These are phyloP conservation scores for Coracias cyanogaster DNA, from an alignment of 2,797 vertebrate genomes.

Conservation along the genomic window DNA sequence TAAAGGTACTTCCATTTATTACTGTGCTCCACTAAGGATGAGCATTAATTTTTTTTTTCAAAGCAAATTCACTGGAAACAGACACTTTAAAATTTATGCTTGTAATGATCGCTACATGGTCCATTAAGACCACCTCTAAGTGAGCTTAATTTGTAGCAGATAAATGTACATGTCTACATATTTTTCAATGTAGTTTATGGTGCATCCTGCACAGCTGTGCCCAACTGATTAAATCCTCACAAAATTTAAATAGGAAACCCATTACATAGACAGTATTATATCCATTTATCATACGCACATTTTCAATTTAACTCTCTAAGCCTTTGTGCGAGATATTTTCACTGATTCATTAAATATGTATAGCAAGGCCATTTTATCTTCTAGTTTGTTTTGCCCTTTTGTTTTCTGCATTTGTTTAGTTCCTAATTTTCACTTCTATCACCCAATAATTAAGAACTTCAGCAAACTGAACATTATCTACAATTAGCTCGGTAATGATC, in stretches of 20 bases:
- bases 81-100: conserved; percentile 85
- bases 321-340: conserved; percentile 13
- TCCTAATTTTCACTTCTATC: not conserved
- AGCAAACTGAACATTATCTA: not conserved
- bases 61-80: conserved; percentile 83
- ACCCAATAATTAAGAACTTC: not conserved
- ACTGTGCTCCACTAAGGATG: conserved; percentile 75
- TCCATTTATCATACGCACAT: conserved; percentile 81
- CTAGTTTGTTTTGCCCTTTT: conserved; percentile 30
- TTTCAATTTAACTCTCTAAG: conserved; percentile 75
- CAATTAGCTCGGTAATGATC: not conserved
- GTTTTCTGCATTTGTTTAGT: conserved; percentile 42
- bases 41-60: conserved; percentile 81
- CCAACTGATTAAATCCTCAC: conserved; percentile 86
- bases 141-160: conserved; percentile 89
- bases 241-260: conserved; percentile 89
- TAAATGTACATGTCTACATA: conserved; percentile 86
- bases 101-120: conserved; percentile 85
- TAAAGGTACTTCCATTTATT: conserved; percentile 84
- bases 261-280: conserved; percentile 85
- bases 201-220: conserved; percentile 85
- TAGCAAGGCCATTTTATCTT: conserved; percentile 58
- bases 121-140: conserved; percentile 88
- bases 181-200: conserved; percentile 86
- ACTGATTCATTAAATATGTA: conserved; percentile 74